Percentiles rank a stretch among this genome's conserved stretches.
Conservation (phyloP, 2,797 vertebrate genomes). For the Dermochelys coriacea region DNA sequence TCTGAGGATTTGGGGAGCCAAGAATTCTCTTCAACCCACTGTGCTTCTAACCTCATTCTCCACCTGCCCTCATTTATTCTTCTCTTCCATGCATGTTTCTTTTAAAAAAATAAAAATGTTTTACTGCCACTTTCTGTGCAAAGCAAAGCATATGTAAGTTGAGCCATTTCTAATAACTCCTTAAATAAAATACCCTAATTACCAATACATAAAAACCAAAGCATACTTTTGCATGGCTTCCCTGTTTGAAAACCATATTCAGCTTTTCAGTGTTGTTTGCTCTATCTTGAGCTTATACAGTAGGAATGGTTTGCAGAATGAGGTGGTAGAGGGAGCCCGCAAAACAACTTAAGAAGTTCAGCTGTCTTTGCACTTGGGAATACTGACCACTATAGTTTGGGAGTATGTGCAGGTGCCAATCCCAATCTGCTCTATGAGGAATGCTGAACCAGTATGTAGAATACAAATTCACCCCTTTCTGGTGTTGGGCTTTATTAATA, state of each 20-base stretch:
- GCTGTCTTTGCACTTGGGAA: background rate
- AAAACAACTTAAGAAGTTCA: background rate
- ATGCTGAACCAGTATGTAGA: background rate
- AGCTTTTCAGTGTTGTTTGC: background rate
- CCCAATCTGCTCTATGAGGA: background rate
- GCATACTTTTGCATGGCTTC: background rate
- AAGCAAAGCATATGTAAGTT: rapidly evolving
- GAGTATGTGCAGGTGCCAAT: background rate
- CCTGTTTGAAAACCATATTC: background rate
- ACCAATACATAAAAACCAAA: background rate
- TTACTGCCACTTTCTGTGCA: background rate
- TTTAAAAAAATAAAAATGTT: background rate
- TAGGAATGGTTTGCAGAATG: background rate
- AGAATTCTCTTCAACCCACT: background rate
- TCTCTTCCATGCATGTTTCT: background rate
- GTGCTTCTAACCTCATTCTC: background rate
- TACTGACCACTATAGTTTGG: background rate
- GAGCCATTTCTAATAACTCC: background rate
- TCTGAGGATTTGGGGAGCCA: background rate
- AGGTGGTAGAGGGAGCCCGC: background rate
- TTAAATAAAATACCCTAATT: background rate
- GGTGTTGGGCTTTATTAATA: background rate
- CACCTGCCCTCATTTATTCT: no score
- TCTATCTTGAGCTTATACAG: background rate
- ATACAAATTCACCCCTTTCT: background rate